Evolutionary conservation across 2,888 invertebrate genomes (phyloP), one percentile per base, ranked within the genome.

Genomic region (Petrolisthes manimaculis): DNA sequence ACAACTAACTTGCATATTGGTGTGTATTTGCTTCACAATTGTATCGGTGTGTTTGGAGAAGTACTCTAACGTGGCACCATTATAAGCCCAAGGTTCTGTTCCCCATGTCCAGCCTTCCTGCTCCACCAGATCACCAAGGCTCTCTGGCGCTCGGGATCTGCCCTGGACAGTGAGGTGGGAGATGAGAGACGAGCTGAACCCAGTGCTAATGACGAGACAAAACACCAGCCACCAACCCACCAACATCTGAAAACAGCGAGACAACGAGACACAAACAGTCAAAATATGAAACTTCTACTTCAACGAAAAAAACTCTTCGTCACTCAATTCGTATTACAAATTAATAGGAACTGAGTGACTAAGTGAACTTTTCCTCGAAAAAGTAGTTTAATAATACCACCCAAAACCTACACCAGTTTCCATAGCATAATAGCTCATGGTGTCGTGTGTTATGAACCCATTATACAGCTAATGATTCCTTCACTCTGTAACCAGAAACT

Each of bases 121-220:
- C n/a, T 83, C 80, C n/a, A 83, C 67, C 53, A 86, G 74, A 56
- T 83, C 87, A 4, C 83, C 75, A 4, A 86, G 61, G 78, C 69
- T 83, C 12, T 83, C 83, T 4, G 83, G 80, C 3, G 87, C 54
- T 2, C 56, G 79, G 24, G 83, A 69, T 51, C 54, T 83, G 4
- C 83, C 79, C 83, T 83, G 83, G 54, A 87, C 79, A 37, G 82
- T 83, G 77, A 87, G 83, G 67, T 87, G 87, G 18, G 87, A 75
- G 37, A 87, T 80, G 9, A 87, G 78, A 54, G 87, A 87, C 3
- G 87, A 87, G 14, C 77, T 54, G 79, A 69, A 87, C 9, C 83
- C 71, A 5, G 78, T 83, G 21, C 67, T 53, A 37, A 87, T 83
- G 55, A 87, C 69, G 24, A 87, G 79, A 37, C 87, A 87, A 56